Base-by-base conservation (phyloP, 2,113 vertebrate species). In the Lophura nycthemera region DNA sequence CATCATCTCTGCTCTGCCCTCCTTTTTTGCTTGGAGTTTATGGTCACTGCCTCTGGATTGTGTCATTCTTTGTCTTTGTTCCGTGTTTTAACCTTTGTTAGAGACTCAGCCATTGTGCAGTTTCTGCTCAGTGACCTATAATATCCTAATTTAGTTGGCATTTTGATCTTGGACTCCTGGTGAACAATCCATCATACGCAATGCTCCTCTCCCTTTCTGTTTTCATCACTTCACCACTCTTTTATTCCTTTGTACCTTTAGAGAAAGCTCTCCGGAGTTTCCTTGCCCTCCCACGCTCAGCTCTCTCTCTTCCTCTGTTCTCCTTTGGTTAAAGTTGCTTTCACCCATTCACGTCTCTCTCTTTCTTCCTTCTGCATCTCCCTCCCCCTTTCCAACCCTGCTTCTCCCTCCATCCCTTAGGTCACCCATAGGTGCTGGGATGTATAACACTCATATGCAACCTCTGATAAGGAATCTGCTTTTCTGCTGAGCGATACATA, bases 1-100 rank as follows among this genome's bases (percentile, higher is more conserved):
- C 85, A 59, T 83, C 91, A 74, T 61, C 72, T 34, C 77, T 0
- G 1, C 2, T 0, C 74, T 6, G 7, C 88, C 86, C 87, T 91
- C 90, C 64, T 43, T 93, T 93, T 95, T 74, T 93, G 61, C 75
- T 77, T 54, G 65, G 79, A 91, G 88, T 95, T 95, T 90, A 61
- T 96, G 96, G 96, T 97, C 96, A 96, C 89, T 96, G 96, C 27
- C 82, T 95, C 89, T 38, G 88, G 50, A 69, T 59, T 93, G 74
- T 96, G 94, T 75, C 90, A 67, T 95, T 93, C 86, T 95, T 92
- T 93, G 93, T 79, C 92, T 97, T 93, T 96, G 93, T 96, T 96
- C 86, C 1, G 1, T 89, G 82, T 70, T 96, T 97, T 97, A 96
- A 96, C 96, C 96, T 96, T 95, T 96, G 93, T 93, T 92, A 92